phyloP scores from a whole-genome alignment of 2,113 vertebrate species.

The Dendropsophus ebraccatus region DNA sequence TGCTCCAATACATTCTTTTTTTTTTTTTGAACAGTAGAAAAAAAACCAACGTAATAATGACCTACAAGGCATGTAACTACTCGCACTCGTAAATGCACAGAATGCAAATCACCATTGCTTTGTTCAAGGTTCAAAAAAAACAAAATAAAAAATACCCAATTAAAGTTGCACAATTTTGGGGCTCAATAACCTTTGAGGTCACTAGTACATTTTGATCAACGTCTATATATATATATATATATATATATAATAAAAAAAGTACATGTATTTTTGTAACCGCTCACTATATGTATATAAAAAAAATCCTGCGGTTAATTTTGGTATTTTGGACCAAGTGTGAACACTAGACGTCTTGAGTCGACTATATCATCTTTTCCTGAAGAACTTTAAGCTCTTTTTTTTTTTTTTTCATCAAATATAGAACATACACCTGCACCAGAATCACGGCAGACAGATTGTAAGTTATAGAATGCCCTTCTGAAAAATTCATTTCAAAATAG shows the following conservation, averaged over 20 bases:
- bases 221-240: too few relatives aligned
- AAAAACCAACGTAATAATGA: conserved; percentile 60
- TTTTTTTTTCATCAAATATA: conserved; percentile 57
- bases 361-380: conserved; percentile 35
- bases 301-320: conserved; percentile 60
- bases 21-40: conserved; percentile 66
- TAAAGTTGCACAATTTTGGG: conserved; percentile 71
- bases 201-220: conserved; percentile 69
- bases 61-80: conserved; percentile 65
- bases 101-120: conserved; percentile 63
- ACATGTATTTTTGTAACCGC: conserved; percentile 66
- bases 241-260: conserved; percentile 28
- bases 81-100: conserved; percentile 67
- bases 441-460: conserved; percentile 65
- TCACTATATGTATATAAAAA: conserved; percentile 49
- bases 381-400: conserved; percentile 49
- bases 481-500: conserved; percentile 74
- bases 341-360: conserved; percentile 52
- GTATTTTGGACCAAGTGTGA: conserved; percentile 68
- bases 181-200: conserved; percentile 69
- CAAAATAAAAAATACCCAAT: conserved; percentile 68
- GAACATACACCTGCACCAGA: conserved; percentile 62
- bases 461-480: conserved; percentile 70
- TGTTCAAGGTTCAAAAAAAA: conserved; percentile 64
- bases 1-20: conserved; percentile 73